phyloP scores from a whole-genome alignment of 2,113 vertebrate species.

The Saccopteryx bilineata region DNA sequence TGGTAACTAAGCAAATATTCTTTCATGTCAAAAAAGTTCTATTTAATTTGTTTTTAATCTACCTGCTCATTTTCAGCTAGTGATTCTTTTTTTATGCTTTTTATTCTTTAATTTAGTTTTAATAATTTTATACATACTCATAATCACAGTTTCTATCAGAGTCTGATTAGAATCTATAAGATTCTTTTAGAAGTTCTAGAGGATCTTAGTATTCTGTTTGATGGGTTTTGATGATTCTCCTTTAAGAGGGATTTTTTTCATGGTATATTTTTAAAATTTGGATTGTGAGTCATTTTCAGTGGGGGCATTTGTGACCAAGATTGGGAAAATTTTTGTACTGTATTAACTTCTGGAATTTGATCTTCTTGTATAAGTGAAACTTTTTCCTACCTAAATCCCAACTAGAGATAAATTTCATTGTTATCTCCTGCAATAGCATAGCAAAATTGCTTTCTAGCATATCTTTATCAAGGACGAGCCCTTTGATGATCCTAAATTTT shows the following conservation, averaged over 20 bases:
- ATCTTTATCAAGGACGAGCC: background rate
- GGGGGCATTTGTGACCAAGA: background rate
- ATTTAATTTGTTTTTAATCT: constrained; percentile 16
- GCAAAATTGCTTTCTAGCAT: constrained; percentile 45
- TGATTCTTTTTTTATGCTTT: constrained; percentile 13
- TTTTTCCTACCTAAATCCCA: constrained; percentile 35
- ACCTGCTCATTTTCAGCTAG: background rate
- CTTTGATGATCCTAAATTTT: constrained; percentile 14
- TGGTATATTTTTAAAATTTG: constrained; percentile 33
- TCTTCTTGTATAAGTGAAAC: background rate
- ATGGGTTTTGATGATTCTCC: background rate
- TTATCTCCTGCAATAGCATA: background rate
- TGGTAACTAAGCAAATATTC: background rate
- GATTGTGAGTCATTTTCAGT: background rate
- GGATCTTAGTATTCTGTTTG: background rate
- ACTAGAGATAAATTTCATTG: constrained; percentile 45
- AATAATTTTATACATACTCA: background rate
- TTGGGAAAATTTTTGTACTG: constrained; percentile 4
- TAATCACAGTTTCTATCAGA: background rate
- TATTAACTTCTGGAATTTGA: background rate
- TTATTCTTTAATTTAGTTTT: background rate
- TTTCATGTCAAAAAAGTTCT: background rate
- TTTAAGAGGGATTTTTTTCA: background rate
- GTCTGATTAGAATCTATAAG: background rate
- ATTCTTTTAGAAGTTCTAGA: constrained; percentile 5